phyloP scores from a whole-genome alignment of 2,888 invertebrate species.

The Teinopalpus imperialis region DNA sequence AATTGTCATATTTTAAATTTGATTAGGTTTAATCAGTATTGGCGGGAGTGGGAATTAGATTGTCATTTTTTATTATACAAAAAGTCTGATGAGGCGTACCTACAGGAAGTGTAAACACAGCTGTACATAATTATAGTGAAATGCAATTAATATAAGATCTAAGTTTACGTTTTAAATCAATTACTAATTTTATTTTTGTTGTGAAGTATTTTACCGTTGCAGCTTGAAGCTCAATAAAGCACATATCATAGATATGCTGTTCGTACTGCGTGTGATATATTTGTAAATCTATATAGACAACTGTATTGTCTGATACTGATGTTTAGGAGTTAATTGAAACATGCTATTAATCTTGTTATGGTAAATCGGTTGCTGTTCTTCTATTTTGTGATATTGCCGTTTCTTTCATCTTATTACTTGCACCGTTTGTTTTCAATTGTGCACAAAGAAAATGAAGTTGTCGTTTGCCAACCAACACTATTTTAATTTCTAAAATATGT shows the following conservation, averaged over 20 bases:
- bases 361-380: not conserved
- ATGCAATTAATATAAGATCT: slow-evolving; percentile 48
- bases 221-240: slow-evolving; percentile 69
- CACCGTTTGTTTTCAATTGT: not conserved
- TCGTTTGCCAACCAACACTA: not conserved
- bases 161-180: slow-evolving; percentile 25
- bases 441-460: slow-evolving; percentile 4
- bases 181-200: slow-evolving; percentile 39
- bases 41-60: slow-evolving; percentile 34
- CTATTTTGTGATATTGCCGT: not conserved
- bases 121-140: slow-evolving; percentile 63
- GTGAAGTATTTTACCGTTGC: slow-evolving; percentile 62
- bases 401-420: no score
- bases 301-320: slow-evolving; percentile 17
- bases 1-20: slow-evolving; percentile 29
- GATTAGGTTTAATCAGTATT: slow-evolving; percentile 45
- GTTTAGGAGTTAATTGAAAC: slow-evolving; percentile 21
- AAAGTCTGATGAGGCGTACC: slow-evolving; percentile 46
- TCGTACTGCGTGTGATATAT: slow-evolving; percentile 47
- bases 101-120: slow-evolving; percentile 52
- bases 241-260: slow-evolving; percentile 63
- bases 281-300: slow-evolving; percentile 28
- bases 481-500: not conserved
- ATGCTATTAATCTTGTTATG: slow-evolving; percentile 15
- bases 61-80: slow-evolving; percentile 26